phyloP scores from a whole-genome alignment of 2,888 invertebrate genomes.

The Onchidella celtica region DNA sequence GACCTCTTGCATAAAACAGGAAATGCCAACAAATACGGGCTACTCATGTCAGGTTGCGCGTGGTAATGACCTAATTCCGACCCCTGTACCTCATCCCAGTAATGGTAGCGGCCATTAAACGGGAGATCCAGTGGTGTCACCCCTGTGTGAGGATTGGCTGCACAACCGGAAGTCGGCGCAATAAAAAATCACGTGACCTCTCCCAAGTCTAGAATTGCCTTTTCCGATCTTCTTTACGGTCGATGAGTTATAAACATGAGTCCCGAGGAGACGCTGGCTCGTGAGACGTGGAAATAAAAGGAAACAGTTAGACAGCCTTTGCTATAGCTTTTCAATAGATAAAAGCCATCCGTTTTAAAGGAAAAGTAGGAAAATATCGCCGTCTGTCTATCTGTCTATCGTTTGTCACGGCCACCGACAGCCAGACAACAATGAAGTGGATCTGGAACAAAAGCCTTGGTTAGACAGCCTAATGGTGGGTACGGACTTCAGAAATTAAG shows the following conservation, averaged over 20 bases:
- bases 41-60: background rate
- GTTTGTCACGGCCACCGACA: too few species aligned
- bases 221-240: background rate
- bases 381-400: too few species aligned
- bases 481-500: too few species aligned
- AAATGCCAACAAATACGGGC: constrained; percentile 1
- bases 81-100: background rate
- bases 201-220: background rate
- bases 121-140: background rate
- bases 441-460: too few species aligned
- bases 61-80: constrained; percentile 14
- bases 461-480: too few species aligned
- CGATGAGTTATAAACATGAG: background rate
- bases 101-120: constrained; percentile 8
- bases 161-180: constrained; percentile 1
- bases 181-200: constrained; percentile 9
- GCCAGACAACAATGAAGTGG: too few species aligned
- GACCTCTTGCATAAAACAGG: constrained; percentile 1
- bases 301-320: background rate
- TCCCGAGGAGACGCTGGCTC: background rate
- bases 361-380: too few species aligned
- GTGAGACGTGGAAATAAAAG: too few species aligned
- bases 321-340: background rate
- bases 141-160: background rate
- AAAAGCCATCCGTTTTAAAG: too few species aligned